These are phyloP conservation scores for Gymnodraco acuticeps DNA, from an alignment of 2,797 vertebrate species.

Conservation along the genomic window DNA sequence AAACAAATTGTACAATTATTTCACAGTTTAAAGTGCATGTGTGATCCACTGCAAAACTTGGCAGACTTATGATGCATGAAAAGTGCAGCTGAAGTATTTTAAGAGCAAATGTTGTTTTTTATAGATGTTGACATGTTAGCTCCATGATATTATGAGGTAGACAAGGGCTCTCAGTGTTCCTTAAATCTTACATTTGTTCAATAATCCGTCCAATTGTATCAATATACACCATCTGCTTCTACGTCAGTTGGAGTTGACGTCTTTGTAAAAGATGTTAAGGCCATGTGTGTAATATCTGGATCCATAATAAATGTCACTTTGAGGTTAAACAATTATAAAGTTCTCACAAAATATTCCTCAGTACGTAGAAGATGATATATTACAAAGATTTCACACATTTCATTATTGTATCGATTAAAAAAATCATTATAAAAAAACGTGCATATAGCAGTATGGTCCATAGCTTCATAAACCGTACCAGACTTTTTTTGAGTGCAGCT, in stretches of 20 bases:
- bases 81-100: background rate
- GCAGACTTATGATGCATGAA: background rate
- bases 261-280: too few relatives aligned
- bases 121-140: background rate
- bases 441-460: background rate
- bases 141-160: constrained; percentile 16
- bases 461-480: background rate
- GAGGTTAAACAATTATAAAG: background rate
- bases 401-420: background rate
- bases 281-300: background rate
- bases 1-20: too few relatives aligned
- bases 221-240: too few relatives aligned
- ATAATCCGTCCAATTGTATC: too few relatives aligned
- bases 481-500: constrained; percentile 1
- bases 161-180: background rate
- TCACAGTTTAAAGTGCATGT: too few relatives aligned
- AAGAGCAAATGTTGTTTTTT: background rate
- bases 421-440: background rate
- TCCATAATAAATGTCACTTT: background rate
- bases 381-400: background rate
- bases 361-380: background rate
- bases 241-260: too few relatives aligned
- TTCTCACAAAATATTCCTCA: background rate
- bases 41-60: too few relatives aligned
- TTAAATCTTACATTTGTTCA: too few relatives aligned